phyloP scores from a whole-genome alignment of 2,888 invertebrate genomes.

The Hartigia nigra region DNA sequence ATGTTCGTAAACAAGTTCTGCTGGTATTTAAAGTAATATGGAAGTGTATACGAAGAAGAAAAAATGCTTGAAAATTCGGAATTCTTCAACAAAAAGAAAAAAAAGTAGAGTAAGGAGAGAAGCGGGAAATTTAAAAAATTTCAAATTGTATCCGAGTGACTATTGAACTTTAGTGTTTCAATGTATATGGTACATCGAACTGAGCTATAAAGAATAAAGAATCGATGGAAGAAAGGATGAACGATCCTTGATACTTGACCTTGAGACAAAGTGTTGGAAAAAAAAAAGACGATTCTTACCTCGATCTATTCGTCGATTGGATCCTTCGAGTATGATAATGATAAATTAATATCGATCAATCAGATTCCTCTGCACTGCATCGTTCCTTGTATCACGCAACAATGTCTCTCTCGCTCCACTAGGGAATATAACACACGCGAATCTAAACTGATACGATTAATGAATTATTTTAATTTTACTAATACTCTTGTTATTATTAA shows the following conservation, averaged over 20 bases:
- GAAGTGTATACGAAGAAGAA: too few relatives aligned
- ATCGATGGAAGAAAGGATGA: background rate
- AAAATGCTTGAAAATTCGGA: too few relatives aligned
- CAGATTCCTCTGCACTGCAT: slow-evolving; percentile 34
- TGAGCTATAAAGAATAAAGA: background rate
- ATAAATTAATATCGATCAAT: slow-evolving; percentile 23
- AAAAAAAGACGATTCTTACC: slow-evolving; percentile 33
- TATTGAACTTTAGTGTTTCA: background rate
- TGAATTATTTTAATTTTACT: background rate
- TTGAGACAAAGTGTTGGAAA: slow-evolving; percentile 23
- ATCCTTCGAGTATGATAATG: slow-evolving; percentile 27
- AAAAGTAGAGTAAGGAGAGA: background rate
- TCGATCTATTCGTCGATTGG: slow-evolving; percentile 35
- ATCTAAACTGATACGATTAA: background rate
- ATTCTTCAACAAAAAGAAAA: too few relatives aligned
- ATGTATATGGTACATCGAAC: background rate
- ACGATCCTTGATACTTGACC: slow-evolving; percentile 8
- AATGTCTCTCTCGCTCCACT: slow-evolving; percentile 17
- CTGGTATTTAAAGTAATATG: background rate
- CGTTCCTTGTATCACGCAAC: slow-evolving; percentile 27
- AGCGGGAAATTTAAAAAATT: background rate
- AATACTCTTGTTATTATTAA: background rate
- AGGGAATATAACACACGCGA: background rate
- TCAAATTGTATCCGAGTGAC: background rate
- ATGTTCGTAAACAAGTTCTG: background rate